phyloP scores from a whole-genome alignment of 2,888 invertebrate species.

The Alitta virens region DNA sequence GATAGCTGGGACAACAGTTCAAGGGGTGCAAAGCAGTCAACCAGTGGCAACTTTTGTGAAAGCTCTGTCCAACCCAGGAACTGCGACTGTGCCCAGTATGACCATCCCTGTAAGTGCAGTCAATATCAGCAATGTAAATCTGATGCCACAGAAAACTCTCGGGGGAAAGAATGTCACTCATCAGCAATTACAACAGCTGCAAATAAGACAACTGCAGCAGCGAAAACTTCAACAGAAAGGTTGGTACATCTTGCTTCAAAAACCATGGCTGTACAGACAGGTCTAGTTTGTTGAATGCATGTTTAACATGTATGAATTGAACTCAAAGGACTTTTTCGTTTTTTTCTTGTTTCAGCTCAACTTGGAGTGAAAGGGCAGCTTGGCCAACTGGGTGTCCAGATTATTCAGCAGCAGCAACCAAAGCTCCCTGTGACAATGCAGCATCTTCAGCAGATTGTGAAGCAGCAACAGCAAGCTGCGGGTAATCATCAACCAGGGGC shows the following conservation, averaged over 20 bases:
- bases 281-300: neutral
- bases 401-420: slow-evolving; percentile 64
- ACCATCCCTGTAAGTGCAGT: slow-evolving; percentile 61
- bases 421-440: slow-evolving; percentile 60
- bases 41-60: slow-evolving; percentile 67
- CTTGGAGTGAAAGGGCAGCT: slow-evolving; percentile 28
- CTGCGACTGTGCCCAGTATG: slow-evolving; percentile 52
- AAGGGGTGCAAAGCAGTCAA: neutral
- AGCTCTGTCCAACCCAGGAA: slow-evolving; percentile 59
- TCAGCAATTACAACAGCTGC: slow-evolving; percentile 29
- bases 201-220: slow-evolving; percentile 34
- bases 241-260: no score
- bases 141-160: slow-evolving; percentile 57
- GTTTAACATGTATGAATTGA: no score
- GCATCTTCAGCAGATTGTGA: slow-evolving; percentile 73
- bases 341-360: slow-evolving; percentile 13
- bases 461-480: slow-evolving; percentile 64
- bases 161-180: slow-evolving; percentile 2
- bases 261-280: no score
- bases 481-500: slow-evolving; percentile 46
- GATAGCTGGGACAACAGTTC: slow-evolving; percentile 14
- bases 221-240: slow-evolving; percentile 24
- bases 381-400: slow-evolving; percentile 58
- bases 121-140: slow-evolving; percentile 55
- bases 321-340: no score